phyloP scores from a whole-genome alignment of 2,888 invertebrate species.

The Bedellia somnulentella region DNA sequence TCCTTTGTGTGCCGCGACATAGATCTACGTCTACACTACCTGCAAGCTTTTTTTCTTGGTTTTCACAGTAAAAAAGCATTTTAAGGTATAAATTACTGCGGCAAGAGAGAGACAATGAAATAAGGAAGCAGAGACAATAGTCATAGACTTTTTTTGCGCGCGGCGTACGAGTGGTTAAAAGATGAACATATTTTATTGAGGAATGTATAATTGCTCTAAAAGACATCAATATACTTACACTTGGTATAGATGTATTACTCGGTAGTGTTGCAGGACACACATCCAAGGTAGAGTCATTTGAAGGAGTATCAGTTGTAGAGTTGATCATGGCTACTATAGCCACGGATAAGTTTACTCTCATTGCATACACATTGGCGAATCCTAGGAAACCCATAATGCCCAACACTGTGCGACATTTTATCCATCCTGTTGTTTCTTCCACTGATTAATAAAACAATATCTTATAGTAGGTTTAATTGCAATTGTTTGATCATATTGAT shows the following conservation, averaged over 20 bases:
- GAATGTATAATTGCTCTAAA: no score
- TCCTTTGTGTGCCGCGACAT: no score
- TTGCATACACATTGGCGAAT: slow-evolving; percentile 86
- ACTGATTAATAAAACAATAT: slow-evolving; percentile 16
- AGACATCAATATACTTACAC: slow-evolving; percentile 41
- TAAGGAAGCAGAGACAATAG: no score
- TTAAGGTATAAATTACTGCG: no score
- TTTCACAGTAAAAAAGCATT: no score
- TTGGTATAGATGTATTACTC: slow-evolving; percentile 36
- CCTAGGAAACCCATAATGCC: slow-evolving; percentile 86
- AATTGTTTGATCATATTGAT: not conserved
- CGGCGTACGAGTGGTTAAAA: no score
- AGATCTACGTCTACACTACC: no score
- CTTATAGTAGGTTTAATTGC: not conserved
- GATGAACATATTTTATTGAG: no score
- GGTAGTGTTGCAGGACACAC: slow-evolving; percentile 56
- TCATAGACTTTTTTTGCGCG: no score
- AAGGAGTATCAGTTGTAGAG: slow-evolving; percentile 62
- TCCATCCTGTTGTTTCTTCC: slow-evolving; percentile 66
- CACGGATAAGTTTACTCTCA: slow-evolving; percentile 89
- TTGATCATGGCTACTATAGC: slow-evolving; percentile 96
- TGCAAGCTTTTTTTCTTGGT: no score
- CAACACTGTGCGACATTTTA: slow-evolving; percentile 75
- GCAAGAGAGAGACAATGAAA: no score
- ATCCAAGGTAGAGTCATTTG: slow-evolving; percentile 61